Base-by-base conservation (phyloP, 2,797 vertebrate species). In the Psittacula derbiana region DNA sequence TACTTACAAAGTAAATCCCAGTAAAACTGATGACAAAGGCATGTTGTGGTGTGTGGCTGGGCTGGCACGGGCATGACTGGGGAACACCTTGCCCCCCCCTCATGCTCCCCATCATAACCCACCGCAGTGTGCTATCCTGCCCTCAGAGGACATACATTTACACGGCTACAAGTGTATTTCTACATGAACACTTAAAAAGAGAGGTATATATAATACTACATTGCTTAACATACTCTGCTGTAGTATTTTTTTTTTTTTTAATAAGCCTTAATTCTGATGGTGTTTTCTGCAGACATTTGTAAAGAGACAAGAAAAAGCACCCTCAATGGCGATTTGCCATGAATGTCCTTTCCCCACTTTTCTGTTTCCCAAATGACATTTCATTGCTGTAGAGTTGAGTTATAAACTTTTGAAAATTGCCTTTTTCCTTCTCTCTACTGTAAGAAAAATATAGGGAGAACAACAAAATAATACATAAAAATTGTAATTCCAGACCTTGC, bases 331-430 rank as follows among this genome's bases (percentile, higher is more conserved):
- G 50, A 44, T 82, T 86, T 82, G 57, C 88, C 31, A 23, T 58
- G 47, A 62, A 58, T 44, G 81, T 67, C 78, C 91, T 75, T 70
- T 38, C 46, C 50, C 52, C 38, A 33, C 80, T 79, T 60, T 53
- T 66, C 64, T 82, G 58, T 74, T 55, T 88, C 84, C 72, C 52
- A 86, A 75, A 75, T 86, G 75, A 79, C 72, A 64, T 91, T 86
- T 90, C 58, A 58, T 79, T 92, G 83, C 21, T 1, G 62, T 88
- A 49, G 49, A 30, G 67, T 50, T 92, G 75, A 82, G 83, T 92
- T 94, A 86, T 71, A 93, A 94, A 94, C 79, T 93, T 93, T 40
- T 40, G 65, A 78, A 93, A 91, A 93, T 90, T 86, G 74, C 61
- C 50, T 78, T 94, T 91, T 87, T 57, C 84, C 79, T 80, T 62